Evolutionary conservation across 2,113 vertebrate species (phyloP).

Genomic region (Dromas ardeola): DNA sequence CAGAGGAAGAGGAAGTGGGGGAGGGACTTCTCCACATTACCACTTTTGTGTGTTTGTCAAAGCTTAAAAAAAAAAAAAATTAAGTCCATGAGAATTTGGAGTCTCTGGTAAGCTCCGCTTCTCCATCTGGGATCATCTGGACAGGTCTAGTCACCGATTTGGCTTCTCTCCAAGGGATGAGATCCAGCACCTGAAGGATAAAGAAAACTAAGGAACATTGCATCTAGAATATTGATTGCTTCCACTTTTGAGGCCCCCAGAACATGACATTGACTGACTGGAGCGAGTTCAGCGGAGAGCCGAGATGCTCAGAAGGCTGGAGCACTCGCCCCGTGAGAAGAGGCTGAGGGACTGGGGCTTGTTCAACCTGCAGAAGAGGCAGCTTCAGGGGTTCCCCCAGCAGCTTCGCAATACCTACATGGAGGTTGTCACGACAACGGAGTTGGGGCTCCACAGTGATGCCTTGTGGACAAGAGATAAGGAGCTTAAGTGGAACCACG

Average conservation of each 20-base stretch:
- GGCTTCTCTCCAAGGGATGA: constrained; percentile 52
- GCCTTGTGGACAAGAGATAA: not conserved
- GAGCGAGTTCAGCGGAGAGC: not conserved
- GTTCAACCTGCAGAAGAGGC: not conserved
- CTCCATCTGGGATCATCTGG: constrained; percentile 65
- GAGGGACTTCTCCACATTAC: constrained; percentile 78
- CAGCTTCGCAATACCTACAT: not conserved
- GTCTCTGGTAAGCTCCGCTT: constrained; percentile 62
- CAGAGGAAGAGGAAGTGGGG: constrained; percentile 22
- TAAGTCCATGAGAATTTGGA: constrained; percentile 66
- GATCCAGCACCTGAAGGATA: constrained; percentile 72
- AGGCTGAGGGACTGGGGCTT: not conserved
- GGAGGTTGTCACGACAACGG: not conserved
- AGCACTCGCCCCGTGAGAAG: not conserved
- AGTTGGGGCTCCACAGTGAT: not conserved
- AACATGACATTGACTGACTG: not conserved
- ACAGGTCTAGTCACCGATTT: constrained; percentile 68
- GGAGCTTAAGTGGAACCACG: not conserved
- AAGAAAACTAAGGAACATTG: constrained; percentile 21
- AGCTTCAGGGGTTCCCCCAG: not conserved
- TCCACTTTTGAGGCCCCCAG: not conserved
- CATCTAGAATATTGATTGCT: not conserved
- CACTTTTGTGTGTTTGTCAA: constrained; percentile 78
- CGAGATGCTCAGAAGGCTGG: not conserved
- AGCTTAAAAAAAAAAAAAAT: constrained; percentile 69